phyloP scores from a whole-genome alignment of 2,888 invertebrate species.

The Drosophila falleni region DNA sequence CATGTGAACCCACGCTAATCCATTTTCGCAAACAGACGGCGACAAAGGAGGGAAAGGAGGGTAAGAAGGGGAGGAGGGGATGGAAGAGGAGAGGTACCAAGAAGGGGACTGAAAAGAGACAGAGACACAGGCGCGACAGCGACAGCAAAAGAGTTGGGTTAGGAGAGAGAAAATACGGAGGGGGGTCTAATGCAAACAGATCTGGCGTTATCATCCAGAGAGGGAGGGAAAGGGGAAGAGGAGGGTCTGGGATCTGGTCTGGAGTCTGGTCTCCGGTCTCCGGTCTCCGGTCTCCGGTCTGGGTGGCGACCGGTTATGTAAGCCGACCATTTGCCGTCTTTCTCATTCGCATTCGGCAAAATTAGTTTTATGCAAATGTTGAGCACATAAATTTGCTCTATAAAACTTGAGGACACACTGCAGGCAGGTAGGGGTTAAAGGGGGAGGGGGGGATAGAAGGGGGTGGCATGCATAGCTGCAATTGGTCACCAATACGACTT shows the following conservation, averaged over 20 bases:
- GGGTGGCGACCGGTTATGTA: slow-evolving; percentile 65
- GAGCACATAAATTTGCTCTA: slow-evolving; percentile 77
- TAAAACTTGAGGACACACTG: slow-evolving; percentile 49
- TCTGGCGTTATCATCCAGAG: slow-evolving; percentile 64
- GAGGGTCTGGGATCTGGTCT: slow-evolving; percentile 9
- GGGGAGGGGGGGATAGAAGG: not conserved
- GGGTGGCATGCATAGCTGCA: slow-evolving; percentile 10
- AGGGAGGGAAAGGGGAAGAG: not conserved
- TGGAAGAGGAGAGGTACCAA: not conserved
- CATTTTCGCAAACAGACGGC: slow-evolving; percentile 69
- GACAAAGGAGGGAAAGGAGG: not conserved
- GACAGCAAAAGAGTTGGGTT: not conserved
- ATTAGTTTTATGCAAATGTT: slow-evolving; percentile 79
- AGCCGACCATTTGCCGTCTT: slow-evolving; percentile 49
- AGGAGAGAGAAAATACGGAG: not conserved
- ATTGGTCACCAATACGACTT: slow-evolving; percentile 52
- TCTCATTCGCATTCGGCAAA: slow-evolving; percentile 54
- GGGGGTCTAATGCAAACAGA: slow-evolving; percentile 70
- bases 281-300: slow-evolving; percentile 30
- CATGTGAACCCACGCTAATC: slow-evolving; percentile 79
- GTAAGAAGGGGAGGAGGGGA: not conserved
- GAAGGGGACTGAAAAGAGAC: not conserved
- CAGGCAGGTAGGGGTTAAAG: not conserved
- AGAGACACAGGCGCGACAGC: slow-evolving; percentile 1
- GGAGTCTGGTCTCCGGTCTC: slow-evolving; percentile 1